phyloP scores from a whole-genome alignment of 2,888 invertebrate species.

The Vannuccia rotundouncinata region DNA sequence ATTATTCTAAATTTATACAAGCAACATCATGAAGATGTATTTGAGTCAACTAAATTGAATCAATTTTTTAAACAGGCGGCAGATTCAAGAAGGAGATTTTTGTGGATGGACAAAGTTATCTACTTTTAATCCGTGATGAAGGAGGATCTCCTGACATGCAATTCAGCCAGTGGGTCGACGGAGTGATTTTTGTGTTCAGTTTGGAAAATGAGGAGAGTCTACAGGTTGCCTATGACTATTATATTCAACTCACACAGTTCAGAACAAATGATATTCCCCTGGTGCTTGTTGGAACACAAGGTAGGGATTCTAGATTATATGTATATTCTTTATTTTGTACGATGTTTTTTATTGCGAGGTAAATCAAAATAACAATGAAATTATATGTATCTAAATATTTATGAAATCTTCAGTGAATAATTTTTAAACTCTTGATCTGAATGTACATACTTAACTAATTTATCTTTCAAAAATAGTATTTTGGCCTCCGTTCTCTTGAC shows the following conservation, averaged over 20 bases:
- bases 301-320: constrained; percentile 59
- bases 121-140: constrained; percentile 90
- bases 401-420: no score
- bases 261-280: constrained; percentile 81
- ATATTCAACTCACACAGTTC: constrained; percentile 92
- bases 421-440: no score
- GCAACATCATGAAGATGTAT: no score
- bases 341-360: no score
- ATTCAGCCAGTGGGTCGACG: constrained; percentile 98
- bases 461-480: no score
- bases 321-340: background rate
- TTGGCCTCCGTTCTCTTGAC: no score
- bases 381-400: no score
- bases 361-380: no score
- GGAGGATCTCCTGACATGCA: constrained; percentile 78
- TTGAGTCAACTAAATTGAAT: no score
- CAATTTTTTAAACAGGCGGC: constrained; percentile 61
- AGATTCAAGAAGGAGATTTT: constrained; percentile 93
- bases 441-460: no score
- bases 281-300: constrained; percentile 94
- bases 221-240: constrained; percentile 86
- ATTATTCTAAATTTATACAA: no score
- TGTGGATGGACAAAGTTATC: constrained; percentile 81
- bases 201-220: constrained; percentile 92
- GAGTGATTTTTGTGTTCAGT: constrained; percentile 95